phyloP scores from a whole-genome alignment of 2,888 invertebrate genomes.

The Agrochola macilenta region DNA sequence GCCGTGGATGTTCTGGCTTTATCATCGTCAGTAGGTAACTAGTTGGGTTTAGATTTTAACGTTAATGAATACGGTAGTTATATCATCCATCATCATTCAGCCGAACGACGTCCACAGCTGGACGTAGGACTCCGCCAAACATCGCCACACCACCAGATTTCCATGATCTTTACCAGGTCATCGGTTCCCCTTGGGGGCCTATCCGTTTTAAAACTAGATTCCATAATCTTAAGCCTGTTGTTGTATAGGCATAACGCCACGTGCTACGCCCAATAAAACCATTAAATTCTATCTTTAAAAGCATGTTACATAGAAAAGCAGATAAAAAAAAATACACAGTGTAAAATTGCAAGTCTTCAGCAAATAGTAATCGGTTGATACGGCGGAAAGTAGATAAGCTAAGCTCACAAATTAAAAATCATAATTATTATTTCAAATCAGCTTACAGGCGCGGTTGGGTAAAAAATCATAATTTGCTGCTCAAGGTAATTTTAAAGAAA shows the following conservation, averaged over 20 bases:
- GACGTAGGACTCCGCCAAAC: neutral
- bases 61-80: neutral
- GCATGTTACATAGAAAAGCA: neutral
- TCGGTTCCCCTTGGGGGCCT: neutral
- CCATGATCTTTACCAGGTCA: neutral
- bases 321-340: conserved; percentile 1
- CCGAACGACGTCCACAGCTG: conserved; percentile 3
- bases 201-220: neutral
- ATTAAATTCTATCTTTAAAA: neutral
- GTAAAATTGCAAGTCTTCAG: conserved; percentile 10
- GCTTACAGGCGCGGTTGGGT: neutral
- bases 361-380: neutral
- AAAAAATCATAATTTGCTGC: conserved; percentile 36
- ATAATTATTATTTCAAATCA: conserved; percentile 7
- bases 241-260: neutral
- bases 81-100: conserved; percentile 12
- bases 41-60: conserved; percentile 1
- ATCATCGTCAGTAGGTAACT: conserved; percentile 1
- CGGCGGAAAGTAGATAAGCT: neutral
- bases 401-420: conserved; percentile 18
- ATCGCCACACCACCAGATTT: neutral
- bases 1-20: conserved; percentile 16
- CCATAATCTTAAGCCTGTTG: neutral
- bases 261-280: conserved; percentile 8
- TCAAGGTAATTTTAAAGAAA: conserved; percentile 57